phyloP scores from a whole-genome alignment of 2,888 invertebrate species.

The Tipula lateralis region DNA sequence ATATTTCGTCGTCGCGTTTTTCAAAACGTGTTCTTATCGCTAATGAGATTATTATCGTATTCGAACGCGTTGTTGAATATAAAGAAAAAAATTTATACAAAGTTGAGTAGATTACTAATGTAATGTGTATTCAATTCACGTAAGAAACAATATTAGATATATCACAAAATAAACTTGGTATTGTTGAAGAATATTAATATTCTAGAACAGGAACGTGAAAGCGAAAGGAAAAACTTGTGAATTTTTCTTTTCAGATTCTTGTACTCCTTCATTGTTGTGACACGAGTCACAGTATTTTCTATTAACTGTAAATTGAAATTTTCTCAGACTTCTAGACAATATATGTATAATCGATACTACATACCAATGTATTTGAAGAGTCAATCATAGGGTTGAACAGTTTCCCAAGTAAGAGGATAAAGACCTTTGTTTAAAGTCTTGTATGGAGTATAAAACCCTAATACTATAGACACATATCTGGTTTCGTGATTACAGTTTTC shows the following conservation, averaged over 20 bases:
- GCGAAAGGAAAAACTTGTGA: neutral
- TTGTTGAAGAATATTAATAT: neutral
- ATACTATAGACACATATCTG: too few species aligned
- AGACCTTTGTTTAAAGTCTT: too few species aligned
- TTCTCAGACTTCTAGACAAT: too few species aligned
- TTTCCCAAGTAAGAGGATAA: too few species aligned
- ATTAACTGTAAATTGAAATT: neutral
- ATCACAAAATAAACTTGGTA: neutral
- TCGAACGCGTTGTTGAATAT: neutral
- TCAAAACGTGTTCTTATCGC: neutral
- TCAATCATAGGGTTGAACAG: too few species aligned
- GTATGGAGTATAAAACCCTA: too few species aligned
- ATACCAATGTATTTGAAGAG: too few species aligned
- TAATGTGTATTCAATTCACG: neutral
- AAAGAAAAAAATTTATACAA: neutral
- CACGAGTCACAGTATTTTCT: neutral
- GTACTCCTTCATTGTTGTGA: neutral
- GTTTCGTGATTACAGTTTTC: too few species aligned
- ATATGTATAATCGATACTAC: too few species aligned
- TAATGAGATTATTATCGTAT: neutral
- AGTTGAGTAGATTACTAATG: neutral
- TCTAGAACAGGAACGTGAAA: neutral
- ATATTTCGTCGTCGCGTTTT: neutral
- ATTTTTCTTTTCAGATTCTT: neutral
- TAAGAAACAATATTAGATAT: neutral